phyloP scores from a whole-genome alignment of 2,888 invertebrate genomes.

The Mythimna loreyi region DNA sequence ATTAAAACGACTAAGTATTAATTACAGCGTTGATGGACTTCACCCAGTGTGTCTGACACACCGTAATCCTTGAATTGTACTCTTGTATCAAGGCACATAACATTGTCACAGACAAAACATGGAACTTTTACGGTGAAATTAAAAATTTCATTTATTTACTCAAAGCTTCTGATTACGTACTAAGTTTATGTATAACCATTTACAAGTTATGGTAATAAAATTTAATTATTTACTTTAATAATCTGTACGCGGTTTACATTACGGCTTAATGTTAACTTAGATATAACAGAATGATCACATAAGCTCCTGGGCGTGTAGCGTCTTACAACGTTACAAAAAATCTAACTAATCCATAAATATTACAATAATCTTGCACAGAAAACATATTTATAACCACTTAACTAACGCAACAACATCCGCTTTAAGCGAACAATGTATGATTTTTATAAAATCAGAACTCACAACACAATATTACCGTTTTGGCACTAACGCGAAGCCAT shows the following conservation, averaged over 20 bases:
- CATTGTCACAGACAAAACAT: conserved; percentile 64
- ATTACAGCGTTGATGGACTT: conserved; percentile 60
- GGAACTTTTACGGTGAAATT: conserved; percentile 49
- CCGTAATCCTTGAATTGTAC: conserved; percentile 63
- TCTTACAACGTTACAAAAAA: conserved; percentile 75
- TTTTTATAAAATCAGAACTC: conserved; percentile 72
- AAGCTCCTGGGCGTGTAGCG: conserved; percentile 79
- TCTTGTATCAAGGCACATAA: conserved; percentile 66
- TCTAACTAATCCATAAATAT: conserved; percentile 79
- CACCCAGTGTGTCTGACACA: conserved; percentile 62
- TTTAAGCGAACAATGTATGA: conserved; percentile 78
- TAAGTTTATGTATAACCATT: conserved; percentile 48
- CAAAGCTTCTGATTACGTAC: conserved; percentile 56
- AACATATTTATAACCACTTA: conserved; percentile 69
- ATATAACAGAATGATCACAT: conserved; percentile 82
- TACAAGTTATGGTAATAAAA: conserved; percentile 52
- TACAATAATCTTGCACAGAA: conserved; percentile 74
- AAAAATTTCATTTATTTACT: conserved; percentile 43
- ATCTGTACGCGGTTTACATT: conserved; percentile 56
- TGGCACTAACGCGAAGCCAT: conserved; percentile 78
- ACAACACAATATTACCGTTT: conserved; percentile 80
- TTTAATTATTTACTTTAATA: conserved; percentile 40
- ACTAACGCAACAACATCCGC: conserved; percentile 79
- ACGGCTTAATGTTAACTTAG: conserved; percentile 63
- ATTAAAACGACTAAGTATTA: conserved; percentile 68